Evolutionary conservation across 2,888 invertebrate genomes (phyloP).

Genomic region (Chaetogeoica ovagalla): DNA sequence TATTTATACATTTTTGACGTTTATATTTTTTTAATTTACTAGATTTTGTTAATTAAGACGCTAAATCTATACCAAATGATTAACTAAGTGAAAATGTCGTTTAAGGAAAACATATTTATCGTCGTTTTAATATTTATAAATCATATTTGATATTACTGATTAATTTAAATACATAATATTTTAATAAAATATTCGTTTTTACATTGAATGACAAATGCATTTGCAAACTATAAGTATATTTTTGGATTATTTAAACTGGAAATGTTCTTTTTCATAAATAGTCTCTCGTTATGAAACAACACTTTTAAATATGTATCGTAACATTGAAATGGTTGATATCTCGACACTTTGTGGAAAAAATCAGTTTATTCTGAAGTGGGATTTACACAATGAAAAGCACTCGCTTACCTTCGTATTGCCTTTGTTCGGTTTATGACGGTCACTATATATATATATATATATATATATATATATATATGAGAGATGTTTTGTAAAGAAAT

Average conservation of each 20-base stretch:
- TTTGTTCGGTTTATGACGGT: slow-evolving; percentile 14
- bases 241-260: background rate
- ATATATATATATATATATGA: no score
- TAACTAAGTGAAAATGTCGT: no score
- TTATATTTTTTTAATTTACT: no score
- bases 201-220: background rate
- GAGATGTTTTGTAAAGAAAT: slow-evolving; percentile 1
- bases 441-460: slow-evolving; percentile 11
- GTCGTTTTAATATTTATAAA: background rate
- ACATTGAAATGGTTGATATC: slow-evolving; percentile 19
- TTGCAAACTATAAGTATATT: background rate
- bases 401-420: slow-evolving; percentile 19
- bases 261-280: background rate
- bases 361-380: slow-evolving; percentile 23
- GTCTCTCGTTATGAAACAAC: background rate
- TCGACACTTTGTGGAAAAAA: slow-evolving; percentile 17
- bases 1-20: no score
- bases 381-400: slow-evolving; percentile 19
- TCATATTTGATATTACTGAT: no score
- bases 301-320: slow-evolving; percentile 9
- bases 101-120: no score
- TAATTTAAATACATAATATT: background rate
- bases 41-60: no score
- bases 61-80: no score
- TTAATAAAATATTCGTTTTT: background rate